These are phyloP conservation scores for Gibbula magus DNA, from an alignment of 2,888 invertebrate species.

Conservation along the genomic window DNA sequence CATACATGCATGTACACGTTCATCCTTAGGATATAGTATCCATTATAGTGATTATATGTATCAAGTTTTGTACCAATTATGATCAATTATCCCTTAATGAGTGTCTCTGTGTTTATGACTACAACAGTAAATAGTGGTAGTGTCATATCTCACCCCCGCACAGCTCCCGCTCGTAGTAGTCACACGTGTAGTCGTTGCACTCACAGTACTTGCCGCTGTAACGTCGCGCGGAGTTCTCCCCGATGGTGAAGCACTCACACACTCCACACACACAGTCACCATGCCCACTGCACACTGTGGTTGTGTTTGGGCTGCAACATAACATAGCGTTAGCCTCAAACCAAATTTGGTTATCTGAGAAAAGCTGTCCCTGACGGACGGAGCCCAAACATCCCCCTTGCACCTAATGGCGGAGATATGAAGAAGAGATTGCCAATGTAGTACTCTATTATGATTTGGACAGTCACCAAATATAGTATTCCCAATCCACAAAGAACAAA, in stretches of 20 bases:
- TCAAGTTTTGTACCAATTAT: not conserved
- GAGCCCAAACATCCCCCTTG: too few species aligned
- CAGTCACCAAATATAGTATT: too few species aligned
- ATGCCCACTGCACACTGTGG: slow-evolving; percentile 75
- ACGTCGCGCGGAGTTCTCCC: slow-evolving; percentile 35
- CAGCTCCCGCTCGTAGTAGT: slow-evolving; percentile 76
- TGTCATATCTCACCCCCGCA: slow-evolving; percentile 69
- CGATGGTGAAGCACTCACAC: slow-evolving; percentile 74
- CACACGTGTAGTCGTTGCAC: slow-evolving; percentile 95
- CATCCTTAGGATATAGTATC: not conserved
- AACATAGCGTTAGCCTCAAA: too few species aligned
- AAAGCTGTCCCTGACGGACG: too few species aligned
- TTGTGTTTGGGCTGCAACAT: slow-evolving; percentile 56
- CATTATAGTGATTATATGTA: not conserved
- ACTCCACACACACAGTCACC: slow-evolving; percentile 76
- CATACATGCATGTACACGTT: too few species aligned
- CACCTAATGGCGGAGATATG: too few species aligned
- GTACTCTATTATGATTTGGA: too few species aligned
- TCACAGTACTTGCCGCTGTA: slow-evolving; percentile 85
- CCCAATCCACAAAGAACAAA: too few species aligned
- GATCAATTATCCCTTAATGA: not conserved
- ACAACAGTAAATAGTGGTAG: not conserved
- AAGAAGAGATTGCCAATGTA: too few species aligned
- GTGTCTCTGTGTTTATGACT: not conserved
- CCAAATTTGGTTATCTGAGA: too few species aligned